These are phyloP conservation scores for Megaustenia siamemsis DNA, from an alignment of 2,888 invertebrate species.

Conservation along the genomic window DNA sequence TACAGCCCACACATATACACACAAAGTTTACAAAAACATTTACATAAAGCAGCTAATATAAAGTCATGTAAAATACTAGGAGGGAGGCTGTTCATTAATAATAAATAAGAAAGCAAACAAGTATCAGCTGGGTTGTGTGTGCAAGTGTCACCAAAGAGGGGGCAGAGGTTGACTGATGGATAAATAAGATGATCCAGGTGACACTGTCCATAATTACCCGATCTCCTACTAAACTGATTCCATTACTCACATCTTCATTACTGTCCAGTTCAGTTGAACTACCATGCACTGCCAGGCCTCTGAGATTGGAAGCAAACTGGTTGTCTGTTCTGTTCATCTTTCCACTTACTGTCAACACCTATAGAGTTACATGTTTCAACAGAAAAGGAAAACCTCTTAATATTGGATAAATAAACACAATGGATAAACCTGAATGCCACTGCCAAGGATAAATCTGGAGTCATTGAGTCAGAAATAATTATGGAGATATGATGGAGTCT, in stretches of 20 bases:
- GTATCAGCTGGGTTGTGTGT: background rate
- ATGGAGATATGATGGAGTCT: too few relatives aligned
- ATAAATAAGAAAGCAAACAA: background rate
- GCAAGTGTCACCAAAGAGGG: background rate
- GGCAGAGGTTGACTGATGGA: background rate
- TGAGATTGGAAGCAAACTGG: constrained; percentile 33
- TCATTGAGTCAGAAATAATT: too few relatives aligned
- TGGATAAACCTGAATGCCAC: too few relatives aligned
- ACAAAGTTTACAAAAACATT: too few relatives aligned
- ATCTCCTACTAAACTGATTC: constrained; percentile 74
- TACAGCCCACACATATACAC: too few relatives aligned
- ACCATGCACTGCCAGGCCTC: constrained; percentile 22
- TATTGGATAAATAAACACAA: too few relatives aligned
- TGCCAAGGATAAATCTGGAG: too few relatives aligned
- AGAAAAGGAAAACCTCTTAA: constrained; percentile 44
- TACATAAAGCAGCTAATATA: too few relatives aligned
- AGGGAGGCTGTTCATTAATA: too few relatives aligned
- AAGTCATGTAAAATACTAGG: too few relatives aligned
- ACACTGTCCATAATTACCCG: constrained; percentile 73
- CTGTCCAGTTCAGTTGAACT: constrained; percentile 50
- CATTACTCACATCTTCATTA: constrained; percentile 87
- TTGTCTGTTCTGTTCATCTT: constrained; percentile 34
- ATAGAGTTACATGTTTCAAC: constrained; percentile 7
- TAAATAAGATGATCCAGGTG: constrained; percentile 42
- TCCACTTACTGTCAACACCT: constrained; percentile 40